These are phyloP conservation scores for Sarcophaga subvicina DNA, from an alignment of 2,888 invertebrate species.

Conservation along the genomic window DNA sequence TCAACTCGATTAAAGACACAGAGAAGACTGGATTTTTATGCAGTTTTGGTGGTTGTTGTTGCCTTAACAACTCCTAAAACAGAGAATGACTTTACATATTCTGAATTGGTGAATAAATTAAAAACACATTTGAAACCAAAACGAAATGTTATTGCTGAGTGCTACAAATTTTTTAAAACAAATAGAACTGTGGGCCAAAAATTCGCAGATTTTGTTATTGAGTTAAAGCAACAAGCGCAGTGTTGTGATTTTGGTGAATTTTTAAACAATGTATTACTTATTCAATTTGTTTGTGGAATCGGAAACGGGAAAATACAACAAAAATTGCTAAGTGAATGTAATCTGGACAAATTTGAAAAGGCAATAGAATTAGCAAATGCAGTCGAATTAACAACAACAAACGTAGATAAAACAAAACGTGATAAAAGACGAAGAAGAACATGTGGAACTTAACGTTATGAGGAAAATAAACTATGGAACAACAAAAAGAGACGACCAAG, in stretches of 20 bases:
- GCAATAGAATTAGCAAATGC: conserved; percentile 5
- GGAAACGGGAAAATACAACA: not conserved
- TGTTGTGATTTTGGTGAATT: conserved; percentile 32
- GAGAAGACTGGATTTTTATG: conserved; percentile 16
- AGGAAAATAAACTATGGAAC: conserved; percentile 30
- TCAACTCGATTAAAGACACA: not conserved
- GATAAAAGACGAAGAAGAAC: conserved; percentile 11
- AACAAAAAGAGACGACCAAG: conserved; percentile 26
- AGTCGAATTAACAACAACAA: conserved; percentile 14
- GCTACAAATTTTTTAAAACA: conserved; percentile 37
- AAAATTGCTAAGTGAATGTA: conserved; percentile 3
- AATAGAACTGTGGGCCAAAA: conserved; percentile 7
- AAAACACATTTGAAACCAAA: conserved; percentile 48
- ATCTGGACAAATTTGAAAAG: not conserved
- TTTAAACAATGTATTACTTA: conserved; percentile 4
- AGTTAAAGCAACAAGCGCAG: conserved; percentile 31
- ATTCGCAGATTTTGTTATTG: conserved; percentile 30
- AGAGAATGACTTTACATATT: conserved; percentile 33
- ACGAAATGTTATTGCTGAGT: conserved; percentile 39
- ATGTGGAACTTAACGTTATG: conserved; percentile 30
- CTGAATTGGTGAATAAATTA: conserved; percentile 25
- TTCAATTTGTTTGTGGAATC: not conserved
- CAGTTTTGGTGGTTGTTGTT: conserved; percentile 29
- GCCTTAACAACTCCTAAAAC: conserved; percentile 40
- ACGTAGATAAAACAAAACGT: too few relatives aligned